Base-by-base conservation (phyloP, 1,140 invertebrate genomes). In the Drosophila auraria region DNA sequence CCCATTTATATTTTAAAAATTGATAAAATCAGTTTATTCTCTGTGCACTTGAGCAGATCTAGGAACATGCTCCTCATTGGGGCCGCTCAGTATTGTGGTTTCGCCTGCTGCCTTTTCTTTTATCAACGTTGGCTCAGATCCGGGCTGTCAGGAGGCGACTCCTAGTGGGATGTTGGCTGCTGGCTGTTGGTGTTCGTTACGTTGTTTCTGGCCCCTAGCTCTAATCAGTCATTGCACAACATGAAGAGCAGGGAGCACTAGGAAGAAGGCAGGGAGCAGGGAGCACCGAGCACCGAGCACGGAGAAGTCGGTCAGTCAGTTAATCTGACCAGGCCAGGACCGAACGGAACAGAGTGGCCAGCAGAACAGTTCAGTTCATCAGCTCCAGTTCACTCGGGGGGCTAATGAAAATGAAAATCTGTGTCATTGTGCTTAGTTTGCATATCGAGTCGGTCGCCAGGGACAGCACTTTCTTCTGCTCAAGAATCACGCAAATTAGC, bases 341-440 rank as follows among this genome's bases (percentile, higher is more conserved):
- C 36, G 8, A 36, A 36, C 2, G 27, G 30, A 50, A 30, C 17
- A 38, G 23, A 61, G 33, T 11, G 33, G 33, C 14, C 27, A 49
- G 44, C 40, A 20, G 25, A 30, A 33, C 27, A 45, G 49, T 66
- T 65, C 66, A 27, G 50, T 71, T 73, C 69, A 73, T 73, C 69
- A 49, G 38, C 56, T 73, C 30, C 70, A 73, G 69, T 61, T 73
- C 68, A 53, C 30, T 33, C 36, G 45, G 47, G 56, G 49, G 47
- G 76, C 77, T 81, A 89, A 89, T 87, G 84, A 87, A 87, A 87
- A 87, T 90, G 81, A 89, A 89, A 87, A 89, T 84, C 84, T 84
- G 62, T 89, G 86, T 81, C 84, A 89, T 73, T 80, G 63, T 83
- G 80, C 80, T 78, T 74, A 65, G 84, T 72, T 83, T 78, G 84